These are phyloP conservation scores for Ctenoplectra terminalis DNA, from an alignment of 1,140 invertebrate species.

Conservation along the genomic window DNA sequence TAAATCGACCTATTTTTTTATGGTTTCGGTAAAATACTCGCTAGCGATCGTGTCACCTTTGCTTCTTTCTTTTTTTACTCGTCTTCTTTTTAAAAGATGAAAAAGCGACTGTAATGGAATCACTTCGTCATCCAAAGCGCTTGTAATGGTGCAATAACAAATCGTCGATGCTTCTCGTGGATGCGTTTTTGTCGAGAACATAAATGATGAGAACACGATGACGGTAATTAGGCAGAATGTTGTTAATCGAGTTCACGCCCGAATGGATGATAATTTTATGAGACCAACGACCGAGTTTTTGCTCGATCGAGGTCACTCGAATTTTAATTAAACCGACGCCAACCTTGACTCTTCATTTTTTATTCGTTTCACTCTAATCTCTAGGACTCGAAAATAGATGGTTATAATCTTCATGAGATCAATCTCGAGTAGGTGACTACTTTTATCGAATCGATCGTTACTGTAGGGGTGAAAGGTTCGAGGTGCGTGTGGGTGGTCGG, in stretches of 20 bases:
- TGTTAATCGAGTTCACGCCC: slow-evolving; percentile 12
- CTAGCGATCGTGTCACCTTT: slow-evolving; percentile 38
- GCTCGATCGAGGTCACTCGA: neutral
- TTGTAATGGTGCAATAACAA: neutral
- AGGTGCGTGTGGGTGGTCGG: no score
- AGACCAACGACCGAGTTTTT: neutral
- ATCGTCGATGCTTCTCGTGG: neutral
- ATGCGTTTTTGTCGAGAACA: neutral
- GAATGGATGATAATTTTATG: no score
- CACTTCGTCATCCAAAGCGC: neutral
- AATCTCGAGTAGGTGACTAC: neutral
- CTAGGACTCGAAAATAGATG: neutral
- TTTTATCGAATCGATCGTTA: neutral
- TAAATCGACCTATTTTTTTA: slow-evolving; percentile 25
- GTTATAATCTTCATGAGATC: neutral
- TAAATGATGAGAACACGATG: neutral
- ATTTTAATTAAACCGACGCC: slow-evolving; percentile 20
- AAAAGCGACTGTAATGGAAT: neutral
- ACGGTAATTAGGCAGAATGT: slow-evolving; percentile 2
- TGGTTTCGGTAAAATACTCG: slow-evolving; percentile 25
- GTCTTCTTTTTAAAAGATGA: neutral
- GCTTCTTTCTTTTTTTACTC: neutral
- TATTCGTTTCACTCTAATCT: neutral
- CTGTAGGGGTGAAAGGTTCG: no score
- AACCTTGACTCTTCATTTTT: neutral